phyloP scores from a whole-genome alignment of 2,888 invertebrate species.

The Anticlea derivata region DNA sequence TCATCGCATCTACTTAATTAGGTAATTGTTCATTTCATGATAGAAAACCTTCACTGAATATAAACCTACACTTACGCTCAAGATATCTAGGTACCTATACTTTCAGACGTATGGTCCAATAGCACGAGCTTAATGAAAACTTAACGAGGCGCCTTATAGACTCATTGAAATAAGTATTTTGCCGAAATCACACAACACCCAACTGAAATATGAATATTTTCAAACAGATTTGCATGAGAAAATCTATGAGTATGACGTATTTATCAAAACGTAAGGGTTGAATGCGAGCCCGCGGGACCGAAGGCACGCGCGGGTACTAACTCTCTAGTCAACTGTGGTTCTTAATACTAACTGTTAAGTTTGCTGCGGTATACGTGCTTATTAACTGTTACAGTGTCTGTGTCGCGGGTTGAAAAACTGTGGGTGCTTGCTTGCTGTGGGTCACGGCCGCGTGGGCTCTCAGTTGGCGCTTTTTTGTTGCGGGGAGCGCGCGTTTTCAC shows the following conservation, averaged over 20 bases:
- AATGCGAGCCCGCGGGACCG: slow-evolving; percentile 44
- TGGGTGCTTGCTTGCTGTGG: slow-evolving; percentile 43
- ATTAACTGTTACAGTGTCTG: slow-evolving; percentile 17
- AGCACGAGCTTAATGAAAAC: background rate
- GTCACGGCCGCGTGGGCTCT: slow-evolving; percentile 55
- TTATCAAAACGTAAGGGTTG: slow-evolving; percentile 80
- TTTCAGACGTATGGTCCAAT: background rate
- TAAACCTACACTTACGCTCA: background rate
- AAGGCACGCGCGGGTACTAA: slow-evolving; percentile 57
- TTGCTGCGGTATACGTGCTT: slow-evolving; percentile 4
- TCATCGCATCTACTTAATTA: background rate
- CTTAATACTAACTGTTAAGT: slow-evolving; percentile 7
- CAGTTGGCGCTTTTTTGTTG: slow-evolving; percentile 67
- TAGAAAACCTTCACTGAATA: background rate
- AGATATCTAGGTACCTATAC: background rate
- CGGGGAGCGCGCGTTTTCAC: slow-evolving; percentile 54
- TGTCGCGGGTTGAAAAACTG: slow-evolving; percentile 65
- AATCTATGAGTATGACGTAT: slow-evolving; percentile 47
- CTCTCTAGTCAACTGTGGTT: slow-evolving; percentile 12
- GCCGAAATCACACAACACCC: background rate
- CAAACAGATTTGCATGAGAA: slow-evolving; percentile 36
- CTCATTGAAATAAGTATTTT: too few species aligned
- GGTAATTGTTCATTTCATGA: too few species aligned
- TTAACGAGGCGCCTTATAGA: too few species aligned
- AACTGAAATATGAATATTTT: background rate